phyloP scores from a whole-genome alignment of 2,888 invertebrate species.

The Rugalucina vietnamica region DNA sequence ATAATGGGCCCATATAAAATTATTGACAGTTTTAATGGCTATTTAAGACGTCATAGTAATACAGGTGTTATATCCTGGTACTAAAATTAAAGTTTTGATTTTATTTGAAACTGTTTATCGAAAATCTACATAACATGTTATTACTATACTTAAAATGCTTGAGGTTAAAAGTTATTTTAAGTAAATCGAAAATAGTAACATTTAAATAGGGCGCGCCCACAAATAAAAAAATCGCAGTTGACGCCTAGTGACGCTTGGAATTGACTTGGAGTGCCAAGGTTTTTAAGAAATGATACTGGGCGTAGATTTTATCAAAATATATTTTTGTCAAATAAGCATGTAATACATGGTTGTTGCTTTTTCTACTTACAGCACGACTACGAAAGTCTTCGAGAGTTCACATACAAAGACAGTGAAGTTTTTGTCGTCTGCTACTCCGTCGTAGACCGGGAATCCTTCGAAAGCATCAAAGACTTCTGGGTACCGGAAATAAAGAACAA shows the following conservation, averaged over 20 bases:
- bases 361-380: conserved; percentile 71
- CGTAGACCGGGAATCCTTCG: conserved; percentile 73
- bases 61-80: no score
- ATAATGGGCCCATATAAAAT: no score
- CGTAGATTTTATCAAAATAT: no score
- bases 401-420: conserved; percentile 75
- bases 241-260: no score
- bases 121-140: neutral
- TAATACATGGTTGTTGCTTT: neutral
- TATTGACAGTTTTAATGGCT: no score
- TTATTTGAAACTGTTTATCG: neutral
- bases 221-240: no score
- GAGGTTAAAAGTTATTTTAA: neutral
- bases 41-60: no score
- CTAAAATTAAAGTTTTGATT: no score
- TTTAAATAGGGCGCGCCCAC: neutral
- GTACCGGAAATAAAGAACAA: conserved; percentile 73
- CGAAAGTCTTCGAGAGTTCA: conserved; percentile 71
- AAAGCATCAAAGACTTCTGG: conserved; percentile 72
- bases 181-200: no score
- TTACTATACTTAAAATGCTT: neutral
- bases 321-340: no score
- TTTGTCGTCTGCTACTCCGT: conserved; percentile 75
- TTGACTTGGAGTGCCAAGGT: no score
- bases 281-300: no score